Percentiles rank a stretch among this genome's conserved stretches.
phyloP scores from a whole-genome alignment of 2,797 vertebrate species.

The Diplodus puntazzo region DNA sequence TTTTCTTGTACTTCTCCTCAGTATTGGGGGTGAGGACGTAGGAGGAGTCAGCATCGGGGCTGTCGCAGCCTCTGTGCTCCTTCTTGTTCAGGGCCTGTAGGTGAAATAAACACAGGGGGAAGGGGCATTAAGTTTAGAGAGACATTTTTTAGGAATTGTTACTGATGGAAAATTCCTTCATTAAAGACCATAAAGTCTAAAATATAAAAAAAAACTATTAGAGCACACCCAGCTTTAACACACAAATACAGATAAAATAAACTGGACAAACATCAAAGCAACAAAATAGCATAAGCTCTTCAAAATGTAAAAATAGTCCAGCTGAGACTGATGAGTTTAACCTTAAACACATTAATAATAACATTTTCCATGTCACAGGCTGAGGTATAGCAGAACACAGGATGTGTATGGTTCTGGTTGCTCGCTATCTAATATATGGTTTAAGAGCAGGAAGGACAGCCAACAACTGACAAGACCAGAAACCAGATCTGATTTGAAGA shows the following conservation, averaged over 20 bases:
- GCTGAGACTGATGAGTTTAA: not conserved
- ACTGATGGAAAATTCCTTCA: not conserved
- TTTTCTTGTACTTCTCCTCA: conserved; percentile 99
- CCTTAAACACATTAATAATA: not conserved
- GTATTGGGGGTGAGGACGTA: conserved; percentile 95
- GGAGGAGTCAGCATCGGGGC: conserved; percentile 92
- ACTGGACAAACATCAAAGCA: too few relatives aligned
- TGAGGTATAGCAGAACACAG: conserved; percentile 35
- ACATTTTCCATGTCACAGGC: conserved; percentile 11
- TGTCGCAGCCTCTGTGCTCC: conserved; percentile 97
- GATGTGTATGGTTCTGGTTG: conserved; percentile 23
- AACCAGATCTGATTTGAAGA: conserved; percentile 34
- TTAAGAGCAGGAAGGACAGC: conserved; percentile 35
- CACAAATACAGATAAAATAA: not conserved
- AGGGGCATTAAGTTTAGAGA: not conserved
- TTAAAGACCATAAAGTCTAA: not conserved
- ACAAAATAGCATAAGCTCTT: not conserved
- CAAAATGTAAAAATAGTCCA: not conserved
- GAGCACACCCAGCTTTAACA: not conserved
- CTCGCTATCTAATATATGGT: conserved; percentile 31
- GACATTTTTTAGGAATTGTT: conserved; percentile 28
- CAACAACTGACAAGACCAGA: conserved; percentile 16
- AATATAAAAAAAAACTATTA: not conserved
- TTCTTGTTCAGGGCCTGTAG: conserved; percentile 98
- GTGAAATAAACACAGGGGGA: conserved; percentile 69